Evolutionary conservation across 1,140 invertebrate species (phyloP), one percentile per base, ranked within the genome.

Genomic region (Panagrolaimus sp.): DNA sequence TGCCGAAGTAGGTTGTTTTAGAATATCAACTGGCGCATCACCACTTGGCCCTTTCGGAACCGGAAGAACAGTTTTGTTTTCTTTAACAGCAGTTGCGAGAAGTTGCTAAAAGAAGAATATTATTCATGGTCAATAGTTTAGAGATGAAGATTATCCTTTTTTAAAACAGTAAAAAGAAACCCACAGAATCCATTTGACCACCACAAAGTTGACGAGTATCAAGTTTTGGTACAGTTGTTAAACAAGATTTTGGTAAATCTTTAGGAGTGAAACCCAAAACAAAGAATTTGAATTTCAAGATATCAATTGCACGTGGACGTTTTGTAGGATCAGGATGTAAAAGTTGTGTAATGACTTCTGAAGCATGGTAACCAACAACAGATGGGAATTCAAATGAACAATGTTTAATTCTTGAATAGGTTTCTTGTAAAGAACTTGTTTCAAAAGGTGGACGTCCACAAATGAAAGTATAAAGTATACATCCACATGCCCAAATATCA

Each of bases 401-500:
- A 81, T 89, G 89, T 76, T 92, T 93, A 71, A 98, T 98, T 73
- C 90, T 83, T 9, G 88, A 88, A 83, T 97, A 98, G 0, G 79
- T 73, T 52, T 73, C 69, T 63, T 68, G 32, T 65, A 69, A 67
- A 86, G 84, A 71, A 85, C 83, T 32, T 76, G 80, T 83, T 65
- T 82, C 80, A 58, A 81, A 82, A 12, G 80, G 80, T 43, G 80
- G 80, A 45, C 78, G 78, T n/a, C 95, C 94, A 62, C 93, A 90
- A 67, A 98, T 84, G 38, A 98, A 85, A n/a, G 92, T 96, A 83
- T 95, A 98, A 46, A 98, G 84, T 87, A 98, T 90, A 83, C 92
- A 94, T 9, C 95, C 95, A 21, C 97, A 86, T 43, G 92, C 91
- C 95, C 95, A 98, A 9, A 97, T 91, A 88, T 98, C 95, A 45